Percentiles rank a stretch among this genome's conserved stretches.
Evolutionary conservation across 2,888 invertebrate species (phyloP).

Genomic region (Siphlonurus alternatus): DNA sequence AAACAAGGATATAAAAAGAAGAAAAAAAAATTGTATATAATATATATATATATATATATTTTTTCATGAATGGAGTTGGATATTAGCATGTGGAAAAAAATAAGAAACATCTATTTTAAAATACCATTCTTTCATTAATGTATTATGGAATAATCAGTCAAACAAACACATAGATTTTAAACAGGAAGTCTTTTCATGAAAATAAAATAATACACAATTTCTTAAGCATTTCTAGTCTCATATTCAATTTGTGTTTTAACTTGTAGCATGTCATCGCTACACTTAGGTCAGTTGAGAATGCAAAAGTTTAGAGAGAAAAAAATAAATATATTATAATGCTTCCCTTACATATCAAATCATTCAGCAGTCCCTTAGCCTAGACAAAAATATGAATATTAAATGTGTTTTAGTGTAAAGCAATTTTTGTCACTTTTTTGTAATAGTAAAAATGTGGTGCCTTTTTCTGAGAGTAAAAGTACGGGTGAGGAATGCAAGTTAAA

Average conservation of each 20-base stretch:
- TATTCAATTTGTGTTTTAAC: neutral
- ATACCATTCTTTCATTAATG: too few species aligned
- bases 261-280: too few species aligned
- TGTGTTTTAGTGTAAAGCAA: neutral
- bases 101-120: too few species aligned
- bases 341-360: neutral
- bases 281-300: neutral
- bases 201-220: too few species aligned
- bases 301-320: too few species aligned
- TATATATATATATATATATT: too few species aligned
- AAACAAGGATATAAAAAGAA: too few species aligned
- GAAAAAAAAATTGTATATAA: too few species aligned
- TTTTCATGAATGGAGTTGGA: too few species aligned
- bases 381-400: too few species aligned
- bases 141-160: neutral
- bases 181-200: too few species aligned
- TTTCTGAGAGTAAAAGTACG: neutral
- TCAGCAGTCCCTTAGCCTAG: neutral
- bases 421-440: neutral
- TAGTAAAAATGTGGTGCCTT: neutral
- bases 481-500: neutral
- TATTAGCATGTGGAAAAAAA: too few species aligned
- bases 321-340: neutral
- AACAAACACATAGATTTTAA: neutral
- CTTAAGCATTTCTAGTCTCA: neutral